A percentile compares a stretch with the other conserved stretches of the same genome.
Evolutionary conservation across 92 coral and sea anemone species (phyloP).

Genomic region (Isaurus tuberculatus): DNA sequence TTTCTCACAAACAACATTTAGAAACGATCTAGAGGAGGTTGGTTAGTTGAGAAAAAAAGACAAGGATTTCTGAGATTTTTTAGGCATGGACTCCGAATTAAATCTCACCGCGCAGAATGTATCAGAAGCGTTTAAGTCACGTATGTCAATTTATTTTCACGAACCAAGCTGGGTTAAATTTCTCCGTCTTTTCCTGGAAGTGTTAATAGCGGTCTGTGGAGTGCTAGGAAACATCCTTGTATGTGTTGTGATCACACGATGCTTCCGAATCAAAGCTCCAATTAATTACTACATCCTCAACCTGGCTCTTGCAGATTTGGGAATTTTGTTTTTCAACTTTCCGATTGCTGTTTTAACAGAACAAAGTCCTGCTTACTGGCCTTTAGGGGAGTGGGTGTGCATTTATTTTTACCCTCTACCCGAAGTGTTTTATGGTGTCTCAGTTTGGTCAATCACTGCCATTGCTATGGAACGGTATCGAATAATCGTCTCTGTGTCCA

Average conservation of each 20-base stretch:
- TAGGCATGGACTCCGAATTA: not conserved
- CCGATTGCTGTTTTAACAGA: constrained; percentile 82
- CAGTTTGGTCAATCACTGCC: constrained; percentile 89
- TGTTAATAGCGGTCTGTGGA: constrained; percentile 71
- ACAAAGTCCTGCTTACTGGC: constrained; percentile 74
- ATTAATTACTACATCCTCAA: constrained; percentile 74
- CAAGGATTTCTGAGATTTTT: not conserved
- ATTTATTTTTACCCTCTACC: constrained; percentile 74
- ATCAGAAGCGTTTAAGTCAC: not conserved
- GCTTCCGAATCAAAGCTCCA: constrained; percentile 62
- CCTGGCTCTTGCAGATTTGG: constrained; percentile 91
- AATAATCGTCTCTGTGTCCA: constrained; percentile 22
- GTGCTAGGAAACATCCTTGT: constrained; percentile 79
- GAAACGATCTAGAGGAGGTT: too few species aligned
- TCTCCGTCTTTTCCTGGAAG: constrained; percentile 63
- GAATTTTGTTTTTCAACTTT: constrained; percentile 66
- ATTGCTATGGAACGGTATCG: constrained; percentile 86
- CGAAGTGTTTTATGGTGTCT: constrained; percentile 87
- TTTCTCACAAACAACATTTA: not conserved
- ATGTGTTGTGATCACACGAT: constrained; percentile 61
- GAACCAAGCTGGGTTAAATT: constrained; percentile 64
- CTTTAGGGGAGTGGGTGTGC: constrained; percentile 76
- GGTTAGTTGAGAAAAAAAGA: too few species aligned
- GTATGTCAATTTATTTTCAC: constrained; percentile 25
- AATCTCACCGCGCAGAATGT: constrained; percentile 17